Evolutionary conservation across 2,888 invertebrate species (phyloP), one percentile per base, ranked within the genome.

Genomic region (Barypeithes pellucidus): DNA sequence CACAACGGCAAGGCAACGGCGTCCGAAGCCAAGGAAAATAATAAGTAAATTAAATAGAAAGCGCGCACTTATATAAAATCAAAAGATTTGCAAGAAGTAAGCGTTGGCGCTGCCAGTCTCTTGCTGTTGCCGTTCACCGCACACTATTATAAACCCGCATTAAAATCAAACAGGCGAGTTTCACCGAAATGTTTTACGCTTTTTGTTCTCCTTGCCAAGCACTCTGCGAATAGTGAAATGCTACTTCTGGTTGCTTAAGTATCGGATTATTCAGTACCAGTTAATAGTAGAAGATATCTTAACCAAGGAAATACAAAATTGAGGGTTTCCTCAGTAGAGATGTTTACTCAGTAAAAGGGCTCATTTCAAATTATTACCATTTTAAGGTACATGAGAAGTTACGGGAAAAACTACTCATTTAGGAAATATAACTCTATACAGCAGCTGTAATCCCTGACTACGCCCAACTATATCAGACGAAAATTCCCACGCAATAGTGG

Each of bases 21-120:
- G 43, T 47, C 59, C 29, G 14, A 59, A 67, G 65, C 71, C 67
- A 62, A 62, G 43, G 54, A 69, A 69, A 69, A 69, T 69, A 69
- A 69, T 60, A 61, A 77, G 78, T 80, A 81, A 81, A 81, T 81
- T 81, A 81, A 82, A 81, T 82, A 82, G 82, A 81, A 82, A 82
- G 82, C 81, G 80, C 77, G 62, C 72, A 65, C 73, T 77, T 79
- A 78, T 77, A 79, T 77, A 79, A 79, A 78, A 77, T 72, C 73
- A 59, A 67, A 67, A 69, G 63, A 61, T 75, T 65, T 69, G 75
- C 73, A 77, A 76, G 73, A 73, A 71, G 72, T 45, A 62, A 50
- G 43, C 61, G 61, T 43, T 61, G 63, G 71, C 63, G 57, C 52
- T 43, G 71, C 61, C 36, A 50, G 52, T 41, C 65, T 29, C 65